A percentile compares a stretch with the other conserved stretches of the same genome.
Conservation (phyloP, 2,797 vertebrate genomes). For the Sebastolobus altivelis region DNA sequence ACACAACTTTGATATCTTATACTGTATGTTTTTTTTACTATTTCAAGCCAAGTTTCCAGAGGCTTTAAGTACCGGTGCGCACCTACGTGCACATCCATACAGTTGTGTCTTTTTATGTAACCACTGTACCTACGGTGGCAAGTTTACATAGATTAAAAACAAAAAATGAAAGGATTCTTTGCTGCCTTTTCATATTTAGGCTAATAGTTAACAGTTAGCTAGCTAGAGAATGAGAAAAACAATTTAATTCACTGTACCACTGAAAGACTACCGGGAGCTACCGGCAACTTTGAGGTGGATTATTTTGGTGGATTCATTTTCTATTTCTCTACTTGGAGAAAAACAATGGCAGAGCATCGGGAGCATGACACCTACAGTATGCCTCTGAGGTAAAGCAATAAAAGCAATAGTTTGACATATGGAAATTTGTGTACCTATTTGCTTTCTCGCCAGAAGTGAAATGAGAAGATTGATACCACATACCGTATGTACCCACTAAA, state of each 20-base stretch:
- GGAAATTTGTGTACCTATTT: neutral
- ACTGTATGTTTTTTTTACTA: neutral
- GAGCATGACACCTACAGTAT: neutral
- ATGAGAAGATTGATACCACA: too few relatives aligned
- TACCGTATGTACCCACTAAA: neutral
- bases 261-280: neutral
- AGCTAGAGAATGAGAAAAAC: neutral
- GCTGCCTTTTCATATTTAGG: neutral
- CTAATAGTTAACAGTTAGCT: neutral
- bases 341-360: neutral
- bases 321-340: neutral
- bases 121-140: neutral
- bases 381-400: too few relatives aligned
- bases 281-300: neutral
- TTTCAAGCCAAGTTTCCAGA: neutral
- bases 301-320: neutral
- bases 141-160: neutral
- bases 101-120: neutral
- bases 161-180: neutral
- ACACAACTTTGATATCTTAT: neutral
- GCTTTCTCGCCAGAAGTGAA: neutral
- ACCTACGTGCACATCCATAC: too few relatives aligned
- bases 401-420: neutral
- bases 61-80: neutral
- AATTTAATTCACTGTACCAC: neutral